These are phyloP conservation scores for Micrasema minimum DNA, from an alignment of 1,140 invertebrate species.

Conservation along the genomic window DNA sequence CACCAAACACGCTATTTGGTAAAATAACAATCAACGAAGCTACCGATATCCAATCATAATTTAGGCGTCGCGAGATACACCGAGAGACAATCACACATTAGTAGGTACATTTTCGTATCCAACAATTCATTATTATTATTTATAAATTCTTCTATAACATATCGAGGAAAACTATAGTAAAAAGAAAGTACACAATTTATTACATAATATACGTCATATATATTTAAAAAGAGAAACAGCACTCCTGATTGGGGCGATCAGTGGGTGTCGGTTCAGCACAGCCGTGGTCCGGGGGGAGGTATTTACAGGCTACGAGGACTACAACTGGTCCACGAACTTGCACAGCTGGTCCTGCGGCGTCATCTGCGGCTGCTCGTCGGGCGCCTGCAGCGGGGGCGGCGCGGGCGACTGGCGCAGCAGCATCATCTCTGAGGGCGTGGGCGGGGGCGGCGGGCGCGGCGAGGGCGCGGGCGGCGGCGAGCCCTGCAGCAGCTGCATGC, in stretches of 20 bases:
- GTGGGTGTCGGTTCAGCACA: slow-evolving; percentile 49
- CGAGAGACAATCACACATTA: slow-evolving; percentile 47
- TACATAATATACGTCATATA: slow-evolving; percentile 44
- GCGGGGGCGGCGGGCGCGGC: slow-evolving; percentile 56
- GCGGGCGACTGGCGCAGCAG: slow-evolving; percentile 74
- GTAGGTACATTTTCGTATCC: slow-evolving; percentile 51
- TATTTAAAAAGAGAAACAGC: slow-evolving; percentile 47
- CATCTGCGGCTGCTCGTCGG: slow-evolving; percentile 78
- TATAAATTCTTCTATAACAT: slow-evolving; percentile 45
- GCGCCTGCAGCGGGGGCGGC: slow-evolving; percentile 77
- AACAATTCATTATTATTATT: slow-evolving; percentile 46
- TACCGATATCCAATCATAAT: slow-evolving; percentile 45
- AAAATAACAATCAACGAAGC: slow-evolving; percentile 53
- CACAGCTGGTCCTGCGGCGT: slow-evolving; percentile 92
- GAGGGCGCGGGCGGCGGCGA: slow-evolving; percentile 79
- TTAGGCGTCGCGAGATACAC: slow-evolving; percentile 20
- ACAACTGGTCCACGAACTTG: slow-evolving; percentile 94
- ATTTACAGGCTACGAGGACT: slow-evolving; percentile 58
- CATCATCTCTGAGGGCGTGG: slow-evolving; percentile 61
- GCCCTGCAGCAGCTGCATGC: slow-evolving; percentile 74
- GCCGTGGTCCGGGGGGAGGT: slow-evolving; percentile 43
- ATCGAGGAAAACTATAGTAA: slow-evolving; percentile 50
- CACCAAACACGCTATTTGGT: slow-evolving; percentile 50
- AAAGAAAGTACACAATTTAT: slow-evolving; percentile 45
- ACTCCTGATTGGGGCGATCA: slow-evolving; percentile 39